These are phyloP conservation scores for Cariama cristata DNA, from an alignment of 2,113 vertebrate species.

Conservation along the genomic window DNA sequence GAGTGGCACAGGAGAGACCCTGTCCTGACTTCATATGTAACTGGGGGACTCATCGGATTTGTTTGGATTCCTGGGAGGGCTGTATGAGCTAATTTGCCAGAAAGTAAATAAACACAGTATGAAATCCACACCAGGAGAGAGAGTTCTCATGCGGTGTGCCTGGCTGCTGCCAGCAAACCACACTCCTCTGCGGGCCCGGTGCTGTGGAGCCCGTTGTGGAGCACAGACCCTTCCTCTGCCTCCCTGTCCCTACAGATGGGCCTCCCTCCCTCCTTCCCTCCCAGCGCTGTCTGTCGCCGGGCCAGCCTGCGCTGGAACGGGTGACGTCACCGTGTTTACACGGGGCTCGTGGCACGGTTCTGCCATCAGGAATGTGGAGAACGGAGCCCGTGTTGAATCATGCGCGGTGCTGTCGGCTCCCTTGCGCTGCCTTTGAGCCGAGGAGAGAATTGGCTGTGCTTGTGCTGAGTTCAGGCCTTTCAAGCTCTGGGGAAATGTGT, in stretches of 20 bases:
- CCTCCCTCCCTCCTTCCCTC: background rate
- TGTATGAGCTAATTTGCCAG: background rate
- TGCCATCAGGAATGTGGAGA: constrained; percentile 42
- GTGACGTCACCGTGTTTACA: constrained; percentile 53
- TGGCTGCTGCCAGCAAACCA: accelerated
- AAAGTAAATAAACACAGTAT: background rate
- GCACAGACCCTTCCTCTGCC: background rate
- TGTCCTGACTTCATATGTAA: accelerated
- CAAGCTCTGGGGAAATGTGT: constrained; percentile 81
- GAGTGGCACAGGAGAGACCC: too few species aligned
- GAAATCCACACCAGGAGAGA: accelerated
- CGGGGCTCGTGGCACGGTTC: constrained; percentile 32
- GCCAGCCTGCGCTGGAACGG: background rate
- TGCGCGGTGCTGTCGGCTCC: constrained; percentile 65
- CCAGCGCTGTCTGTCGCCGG: background rate
- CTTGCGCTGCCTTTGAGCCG: background rate
- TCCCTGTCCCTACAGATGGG: background rate
- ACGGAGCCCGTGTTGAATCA: constrained; percentile 68
- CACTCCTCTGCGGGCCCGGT: accelerated
- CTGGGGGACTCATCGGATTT: accelerated
- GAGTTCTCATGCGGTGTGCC: accelerated
- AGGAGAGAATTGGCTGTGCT: constrained; percentile 64
- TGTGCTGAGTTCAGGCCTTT: constrained; percentile 89
- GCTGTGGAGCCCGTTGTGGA: background rate
- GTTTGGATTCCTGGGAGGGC: background rate